These are phyloP conservation scores for Hylaeus anthracinus DNA, from an alignment of 1,140 invertebrate species.

Conservation along the genomic window DNA sequence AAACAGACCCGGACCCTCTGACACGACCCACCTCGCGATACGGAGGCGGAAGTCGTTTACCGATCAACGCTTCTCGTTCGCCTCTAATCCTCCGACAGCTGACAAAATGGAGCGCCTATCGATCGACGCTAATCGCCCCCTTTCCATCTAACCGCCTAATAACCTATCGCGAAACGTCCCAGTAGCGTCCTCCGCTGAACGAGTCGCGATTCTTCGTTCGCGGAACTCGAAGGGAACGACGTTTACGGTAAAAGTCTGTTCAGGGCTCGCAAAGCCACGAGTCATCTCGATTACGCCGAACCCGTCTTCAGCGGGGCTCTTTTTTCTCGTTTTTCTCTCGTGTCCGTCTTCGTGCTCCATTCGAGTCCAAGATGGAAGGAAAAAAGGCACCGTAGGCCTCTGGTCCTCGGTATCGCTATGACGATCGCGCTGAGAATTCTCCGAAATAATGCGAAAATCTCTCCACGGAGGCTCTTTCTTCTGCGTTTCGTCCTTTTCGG, in stretches of 20 bases:
- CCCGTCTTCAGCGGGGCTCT: conserved; percentile 19
- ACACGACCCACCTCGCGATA: background rate
- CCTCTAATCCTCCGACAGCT: conserved; percentile 30
- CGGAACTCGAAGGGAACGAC: conserved; percentile 3
- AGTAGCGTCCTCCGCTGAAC: background rate
- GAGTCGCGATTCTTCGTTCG: background rate
- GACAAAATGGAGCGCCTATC: background rate
- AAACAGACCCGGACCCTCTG: conserved; percentile 44
- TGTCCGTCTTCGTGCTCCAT: conserved; percentile 15
- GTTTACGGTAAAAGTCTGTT: conserved; percentile 13
- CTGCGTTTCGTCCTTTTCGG: conserved; percentile 21
- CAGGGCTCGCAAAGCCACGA: conserved; percentile 42
- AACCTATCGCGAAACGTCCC: background rate
- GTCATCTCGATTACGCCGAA: conserved; percentile 60
- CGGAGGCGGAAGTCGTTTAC: conserved; percentile 30
- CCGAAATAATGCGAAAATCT: conserved; percentile 65
- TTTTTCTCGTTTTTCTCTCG: conserved; percentile 15
- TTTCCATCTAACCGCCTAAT: background rate
- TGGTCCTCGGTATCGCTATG: conserved; percentile 48
- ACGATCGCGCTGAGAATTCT: conserved; percentile 50
- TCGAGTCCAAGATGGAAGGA: conserved; percentile 31
- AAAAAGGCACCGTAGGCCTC: conserved; percentile 27
- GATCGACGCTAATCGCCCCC: background rate
- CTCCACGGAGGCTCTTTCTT: conserved; percentile 9
- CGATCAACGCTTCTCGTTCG: conserved; percentile 22